phyloP scores from a whole-genome alignment of 2,888 invertebrate species.

The Drosophila vallismaia region DNA sequence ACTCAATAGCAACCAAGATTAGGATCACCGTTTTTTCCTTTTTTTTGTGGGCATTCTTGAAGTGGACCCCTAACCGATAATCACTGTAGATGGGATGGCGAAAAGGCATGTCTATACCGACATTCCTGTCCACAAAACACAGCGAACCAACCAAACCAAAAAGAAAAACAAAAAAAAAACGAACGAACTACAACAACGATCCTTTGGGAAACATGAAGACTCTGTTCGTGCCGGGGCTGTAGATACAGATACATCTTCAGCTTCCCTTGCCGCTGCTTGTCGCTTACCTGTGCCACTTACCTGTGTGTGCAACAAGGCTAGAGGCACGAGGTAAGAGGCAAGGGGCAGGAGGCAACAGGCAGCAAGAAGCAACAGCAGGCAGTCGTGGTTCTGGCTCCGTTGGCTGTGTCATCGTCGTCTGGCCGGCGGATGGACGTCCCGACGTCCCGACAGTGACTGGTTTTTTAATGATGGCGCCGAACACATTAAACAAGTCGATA shows the following conservation, averaged over 20 bases:
- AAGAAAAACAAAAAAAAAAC: not conserved
- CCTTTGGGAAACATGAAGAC: slow-evolving; percentile 42
- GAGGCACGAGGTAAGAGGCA: too few species aligned
- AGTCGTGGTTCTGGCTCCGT: slow-evolving; percentile 22
- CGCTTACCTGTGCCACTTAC: slow-evolving; percentile 32
- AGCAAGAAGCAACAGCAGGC: slow-evolving; percentile 17
- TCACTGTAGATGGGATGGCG: slow-evolving; percentile 38
- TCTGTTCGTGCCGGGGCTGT: slow-evolving; percentile 35
- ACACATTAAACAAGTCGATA: slow-evolving; percentile 72
- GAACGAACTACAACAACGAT: slow-evolving; percentile 7
- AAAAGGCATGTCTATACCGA: slow-evolving; percentile 44
- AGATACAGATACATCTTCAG: slow-evolving; percentile 45
- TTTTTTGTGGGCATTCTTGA: slow-evolving; percentile 11
- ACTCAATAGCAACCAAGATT: slow-evolving; percentile 34
- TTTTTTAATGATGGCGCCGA: slow-evolving; percentile 77
- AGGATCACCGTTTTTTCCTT: slow-evolving; percentile 12
- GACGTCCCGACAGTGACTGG: slow-evolving; percentile 63
- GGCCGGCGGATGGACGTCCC: slow-evolving; percentile 52
- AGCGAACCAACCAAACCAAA: not conserved
- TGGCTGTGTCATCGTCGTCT: slow-evolving; percentile 50
- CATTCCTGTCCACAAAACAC: slow-evolving; percentile 43
- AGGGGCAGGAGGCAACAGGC: slow-evolving; percentile 27
- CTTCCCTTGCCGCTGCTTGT: slow-evolving; percentile 51
- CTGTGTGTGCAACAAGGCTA: slow-evolving; percentile 30
- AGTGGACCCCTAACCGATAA: slow-evolving; percentile 33